Percentiles rank a stretch among this genome's conserved stretches.
These are phyloP conservation scores for Xenus cinereus DNA, from an alignment of 2,113 vertebrate genomes.

Conservation along the genomic window DNA sequence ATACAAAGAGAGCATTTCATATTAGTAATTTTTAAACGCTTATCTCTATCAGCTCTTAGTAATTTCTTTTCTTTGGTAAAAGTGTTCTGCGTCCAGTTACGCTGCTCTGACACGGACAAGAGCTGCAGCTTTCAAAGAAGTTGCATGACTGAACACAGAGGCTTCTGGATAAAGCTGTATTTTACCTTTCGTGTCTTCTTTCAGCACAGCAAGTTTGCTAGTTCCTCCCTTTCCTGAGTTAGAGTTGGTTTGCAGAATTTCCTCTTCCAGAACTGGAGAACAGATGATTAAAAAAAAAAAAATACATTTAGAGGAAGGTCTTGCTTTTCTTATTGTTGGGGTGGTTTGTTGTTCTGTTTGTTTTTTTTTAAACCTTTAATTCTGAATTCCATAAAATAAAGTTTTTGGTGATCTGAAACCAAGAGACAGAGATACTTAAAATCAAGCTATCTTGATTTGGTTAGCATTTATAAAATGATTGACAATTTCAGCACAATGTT, in stretches of 20 bases:
- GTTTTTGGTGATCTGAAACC: constrained; percentile 72
- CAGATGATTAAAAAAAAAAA: not conserved
- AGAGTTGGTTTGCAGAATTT: constrained; percentile 54
- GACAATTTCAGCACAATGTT: constrained; percentile 21
- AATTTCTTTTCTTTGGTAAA: not conserved
- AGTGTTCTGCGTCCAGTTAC: not conserved
- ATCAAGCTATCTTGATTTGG: not conserved
- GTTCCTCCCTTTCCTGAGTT: constrained; percentile 65
- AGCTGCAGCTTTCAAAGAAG: not conserved
- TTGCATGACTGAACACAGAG: not conserved
- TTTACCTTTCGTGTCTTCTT: constrained; percentile 59
- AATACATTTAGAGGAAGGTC: constrained; percentile 5
- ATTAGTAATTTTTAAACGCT: not conserved
- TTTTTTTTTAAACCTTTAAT: not conserved
- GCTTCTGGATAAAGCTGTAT: not conserved
- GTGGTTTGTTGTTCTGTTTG: not conserved
- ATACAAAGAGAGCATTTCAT: not conserved
- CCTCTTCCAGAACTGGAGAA: constrained; percentile 54
- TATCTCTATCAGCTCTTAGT: not conserved
- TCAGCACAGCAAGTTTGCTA: constrained; percentile 45
- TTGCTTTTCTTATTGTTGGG: not conserved
- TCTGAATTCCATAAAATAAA: constrained; percentile 71
- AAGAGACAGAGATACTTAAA: constrained; percentile 29
- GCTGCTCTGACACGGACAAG: not conserved
- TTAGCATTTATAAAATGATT: constrained; percentile 23